Conservation (phyloP, 2,113 vertebrate genomes). For the Proterorhinus semilunaris region DNA sequence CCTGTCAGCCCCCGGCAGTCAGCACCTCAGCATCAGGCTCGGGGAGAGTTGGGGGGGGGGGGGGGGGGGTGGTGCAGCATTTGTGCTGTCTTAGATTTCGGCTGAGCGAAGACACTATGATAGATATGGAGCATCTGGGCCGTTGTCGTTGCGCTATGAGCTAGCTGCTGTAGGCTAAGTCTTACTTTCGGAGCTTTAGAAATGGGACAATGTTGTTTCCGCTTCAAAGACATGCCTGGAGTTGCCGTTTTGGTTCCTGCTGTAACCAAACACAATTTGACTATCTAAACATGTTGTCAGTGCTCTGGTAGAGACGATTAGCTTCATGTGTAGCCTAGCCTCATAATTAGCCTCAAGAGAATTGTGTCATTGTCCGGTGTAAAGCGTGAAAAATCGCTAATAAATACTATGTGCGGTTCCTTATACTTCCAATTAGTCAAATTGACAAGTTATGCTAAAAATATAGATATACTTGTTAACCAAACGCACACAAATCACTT, state of each 20-base stretch:
- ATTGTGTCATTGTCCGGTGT: too few relatives aligned
- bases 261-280: too few relatives aligned
- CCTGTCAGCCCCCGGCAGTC: slow-evolving; percentile 48
- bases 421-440: slow-evolving; percentile 11
- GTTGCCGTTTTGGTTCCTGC: too few relatives aligned
- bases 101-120: slow-evolving; percentile 40
- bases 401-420: not conserved
- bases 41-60: slow-evolving; percentile 5
- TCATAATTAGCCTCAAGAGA: too few relatives aligned
- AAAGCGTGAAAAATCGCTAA: too few relatives aligned
- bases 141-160: not conserved
- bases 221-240: too few relatives aligned
- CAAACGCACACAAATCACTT: slow-evolving; percentile 26
- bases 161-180: too few relatives aligned
- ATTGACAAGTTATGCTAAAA: slow-evolving; percentile 12
- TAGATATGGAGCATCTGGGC: slow-evolving; percentile 60
- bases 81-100: slow-evolving; percentile 28
- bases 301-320: too few relatives aligned
- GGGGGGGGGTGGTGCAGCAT: slow-evolving; percentile 11
- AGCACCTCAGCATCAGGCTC: slow-evolving; percentile 37
- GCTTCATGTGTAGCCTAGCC: too few relatives aligned
- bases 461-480: slow-evolving; percentile 25
- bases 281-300: too few relatives aligned
- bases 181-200: too few relatives aligned
- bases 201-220: too few relatives aligned